Percentiles rank a stretch among this genome's conserved stretches.
Conservation (phyloP, 2,888 invertebrate genomes). For the Belgica antarctica region DNA sequence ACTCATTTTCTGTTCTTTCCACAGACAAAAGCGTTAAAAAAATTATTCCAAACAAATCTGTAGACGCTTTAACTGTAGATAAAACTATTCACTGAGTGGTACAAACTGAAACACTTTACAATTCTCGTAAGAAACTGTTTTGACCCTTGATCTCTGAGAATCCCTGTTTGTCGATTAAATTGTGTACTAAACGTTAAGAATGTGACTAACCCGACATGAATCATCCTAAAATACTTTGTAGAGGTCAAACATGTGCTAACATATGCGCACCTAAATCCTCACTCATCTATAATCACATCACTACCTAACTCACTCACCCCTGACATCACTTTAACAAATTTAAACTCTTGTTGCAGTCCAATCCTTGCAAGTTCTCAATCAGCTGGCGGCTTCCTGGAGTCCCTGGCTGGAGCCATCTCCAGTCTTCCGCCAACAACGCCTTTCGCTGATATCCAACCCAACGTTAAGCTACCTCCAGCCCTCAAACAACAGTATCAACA, state of each 20-base stretch:
- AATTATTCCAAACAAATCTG: background rate
- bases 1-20: slow-evolving; percentile 7
- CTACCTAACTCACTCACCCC: background rate
- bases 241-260: background rate
- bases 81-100: slow-evolving; percentile 14
- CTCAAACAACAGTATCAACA: slow-evolving; percentile 2
- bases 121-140: slow-evolving; percentile 7
- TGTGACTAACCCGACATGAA: background rate
- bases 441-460: slow-evolving; percentile 7
- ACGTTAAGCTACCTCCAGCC: background rate
- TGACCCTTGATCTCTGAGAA: background rate
- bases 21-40: slow-evolving; percentile 38
- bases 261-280: background rate
- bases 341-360: background rate
- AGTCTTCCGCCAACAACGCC: slow-evolving; percentile 13
- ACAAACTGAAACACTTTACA: slow-evolving; percentile 31
- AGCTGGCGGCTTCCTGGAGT: slow-evolving; percentile 27
- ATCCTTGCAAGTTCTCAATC: slow-evolving; percentile 9
- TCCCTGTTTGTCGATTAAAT: background rate
- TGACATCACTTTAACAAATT: background rate
- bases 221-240: background rate
- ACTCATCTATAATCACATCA: background rate
- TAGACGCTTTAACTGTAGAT: background rate
- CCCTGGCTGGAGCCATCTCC: slow-evolving; percentile 33
- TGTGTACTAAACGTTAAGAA: background rate